Conservation (phyloP, 2,113 vertebrate genomes). For the Melanerpes formicivorus region DNA sequence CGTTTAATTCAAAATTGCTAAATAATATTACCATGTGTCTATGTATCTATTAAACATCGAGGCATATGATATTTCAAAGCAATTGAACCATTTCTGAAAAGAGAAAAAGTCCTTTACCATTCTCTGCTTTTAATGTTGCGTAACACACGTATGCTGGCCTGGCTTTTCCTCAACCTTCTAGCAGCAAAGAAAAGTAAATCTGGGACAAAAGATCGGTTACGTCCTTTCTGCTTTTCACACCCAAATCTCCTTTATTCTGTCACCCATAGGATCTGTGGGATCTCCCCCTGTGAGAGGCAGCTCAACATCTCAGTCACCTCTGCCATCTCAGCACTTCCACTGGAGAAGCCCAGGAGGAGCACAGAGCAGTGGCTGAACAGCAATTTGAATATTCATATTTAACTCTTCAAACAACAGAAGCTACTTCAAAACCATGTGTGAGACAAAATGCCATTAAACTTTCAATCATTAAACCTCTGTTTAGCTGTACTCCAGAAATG, state of each 20-base stretch:
- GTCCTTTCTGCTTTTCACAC: conserved; percentile 23
- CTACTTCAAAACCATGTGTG: conserved; percentile 13
- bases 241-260: background rate
- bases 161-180: conserved; percentile 10
- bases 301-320: background rate
- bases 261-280: background rate
- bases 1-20: conserved; percentile 34
- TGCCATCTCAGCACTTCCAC: background rate
- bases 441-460: conserved; percentile 38
- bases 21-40: background rate
- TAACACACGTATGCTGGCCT: background rate
- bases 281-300: background rate
- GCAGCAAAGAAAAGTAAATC: conserved; percentile 33
- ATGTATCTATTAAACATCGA: background rate
- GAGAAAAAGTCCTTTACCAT: background rate
- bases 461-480: conserved; percentile 2
- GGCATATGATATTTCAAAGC: conserved; percentile 20
- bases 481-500: conserved; percentile 13
- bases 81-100: conserved; percentile 21
- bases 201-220: background rate
- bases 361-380: background rate
- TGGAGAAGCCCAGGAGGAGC: conserved; percentile 5
- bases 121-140: background rate
- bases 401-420: conserved; percentile 40
- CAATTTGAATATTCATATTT: conserved; percentile 35